phyloP scores from a whole-genome alignment of 1,140 invertebrate genomes.

The Tachypleus tridentatus region DNA sequence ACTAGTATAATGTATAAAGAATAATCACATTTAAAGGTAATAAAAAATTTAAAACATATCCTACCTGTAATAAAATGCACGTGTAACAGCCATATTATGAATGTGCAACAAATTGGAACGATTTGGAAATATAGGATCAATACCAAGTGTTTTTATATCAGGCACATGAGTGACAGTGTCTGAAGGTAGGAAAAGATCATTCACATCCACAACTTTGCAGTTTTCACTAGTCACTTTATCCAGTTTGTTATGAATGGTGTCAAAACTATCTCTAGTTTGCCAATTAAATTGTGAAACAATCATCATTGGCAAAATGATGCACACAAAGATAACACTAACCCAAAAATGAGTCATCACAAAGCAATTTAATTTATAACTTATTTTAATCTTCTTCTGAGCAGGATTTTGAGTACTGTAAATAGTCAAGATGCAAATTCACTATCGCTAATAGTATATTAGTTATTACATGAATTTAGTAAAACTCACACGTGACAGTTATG shows the following conservation, averaged over 20 bases:
- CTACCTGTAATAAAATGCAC: slow-evolving; percentile 77
- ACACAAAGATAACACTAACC: no score
- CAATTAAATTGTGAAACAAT: slow-evolving; percentile 64
- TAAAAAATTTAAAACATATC: slow-evolving; percentile 11
- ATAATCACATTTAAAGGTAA: neutral
- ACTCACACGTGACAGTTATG: no score
- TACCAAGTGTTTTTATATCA: slow-evolving; percentile 87
- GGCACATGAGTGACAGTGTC: slow-evolving; percentile 81
- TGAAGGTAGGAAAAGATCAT: slow-evolving; percentile 66
- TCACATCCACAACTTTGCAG: slow-evolving; percentile 72
- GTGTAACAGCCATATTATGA: slow-evolving; percentile 87
- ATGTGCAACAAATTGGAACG: slow-evolving; percentile 81
- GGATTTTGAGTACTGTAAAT: no score
- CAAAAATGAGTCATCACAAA: no score
- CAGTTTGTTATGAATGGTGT: slow-evolving; percentile 67
- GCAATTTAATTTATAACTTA: no score
- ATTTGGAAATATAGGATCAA: slow-evolving; percentile 90
- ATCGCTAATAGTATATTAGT: no score
- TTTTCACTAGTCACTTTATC: slow-evolving; percentile 66
- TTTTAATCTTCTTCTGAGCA: no score
- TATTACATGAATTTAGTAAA: no score
- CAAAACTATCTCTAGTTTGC: slow-evolving; percentile 74
- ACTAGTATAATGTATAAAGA: neutral
- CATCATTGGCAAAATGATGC: neutral
- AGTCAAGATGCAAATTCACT: no score